A percentile compares a stretch with the other conserved stretches of the same genome.
Evolutionary conservation across 2,888 invertebrate genomes (phyloP).

Genomic region (Terebella lapidaria): DNA sequence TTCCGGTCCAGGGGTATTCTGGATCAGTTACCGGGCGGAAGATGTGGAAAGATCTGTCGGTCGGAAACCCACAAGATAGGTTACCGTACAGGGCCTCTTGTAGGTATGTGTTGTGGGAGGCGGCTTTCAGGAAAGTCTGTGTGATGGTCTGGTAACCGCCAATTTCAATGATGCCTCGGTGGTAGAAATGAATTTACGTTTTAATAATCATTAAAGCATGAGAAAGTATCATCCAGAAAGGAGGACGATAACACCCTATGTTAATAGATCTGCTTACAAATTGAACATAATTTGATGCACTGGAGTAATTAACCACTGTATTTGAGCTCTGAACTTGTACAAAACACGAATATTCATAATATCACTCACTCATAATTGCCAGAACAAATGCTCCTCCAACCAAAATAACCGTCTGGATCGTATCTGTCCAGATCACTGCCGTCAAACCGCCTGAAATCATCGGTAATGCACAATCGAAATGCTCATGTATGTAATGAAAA

Average conservation of each 20-base stretch:
- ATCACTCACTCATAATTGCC: constrained; percentile 46
- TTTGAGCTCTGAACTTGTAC: no score
- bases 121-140: constrained; percentile 43
- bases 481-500: no score
- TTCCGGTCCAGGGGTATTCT: constrained; percentile 25
- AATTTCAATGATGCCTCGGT: constrained; percentile 45
- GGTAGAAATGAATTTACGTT: not conserved
- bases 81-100: constrained; percentile 13
- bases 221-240: not conserved
- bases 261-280: no score
- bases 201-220: not conserved
- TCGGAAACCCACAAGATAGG: constrained; percentile 22
- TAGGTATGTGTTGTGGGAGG: constrained; percentile 42
- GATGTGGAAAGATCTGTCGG: constrained; percentile 22
- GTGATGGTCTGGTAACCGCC: constrained; percentile 55
- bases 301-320: no score
- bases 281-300: no score
- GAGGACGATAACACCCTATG: no score
- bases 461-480: no score
- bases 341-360: no score
- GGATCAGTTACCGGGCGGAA: constrained; percentile 16
- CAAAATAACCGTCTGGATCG: constrained; percentile 57
- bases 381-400: constrained; percentile 55
- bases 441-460: constrained; percentile 16
- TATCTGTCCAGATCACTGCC: constrained; percentile 30